Base-by-base conservation (phyloP, 2,888 invertebrate genomes). In the Tetrapedia diversipes region DNA sequence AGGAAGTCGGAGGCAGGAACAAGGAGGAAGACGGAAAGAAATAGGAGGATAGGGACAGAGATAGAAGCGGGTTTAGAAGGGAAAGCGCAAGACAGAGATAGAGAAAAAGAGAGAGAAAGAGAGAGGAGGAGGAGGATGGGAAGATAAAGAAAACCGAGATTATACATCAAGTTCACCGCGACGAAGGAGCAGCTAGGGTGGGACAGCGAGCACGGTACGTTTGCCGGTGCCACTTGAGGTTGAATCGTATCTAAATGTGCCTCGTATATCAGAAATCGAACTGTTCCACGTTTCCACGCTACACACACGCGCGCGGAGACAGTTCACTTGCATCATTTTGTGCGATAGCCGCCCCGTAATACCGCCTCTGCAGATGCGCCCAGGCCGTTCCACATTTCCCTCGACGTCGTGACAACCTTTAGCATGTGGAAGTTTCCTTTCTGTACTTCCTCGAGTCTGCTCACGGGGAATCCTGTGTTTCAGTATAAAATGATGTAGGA, bases 181-280 rank as follows among this genome's bases (percentile, higher is more conserved):
- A 76, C 57, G 57, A 68, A 32, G 60, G 49, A 45, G 56, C 47
- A 54, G n/a, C n/a, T n/a, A n/a, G 37, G 37, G 8, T 53, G 63
- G 43, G 60, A 56, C 68, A 49, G 59, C 64, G 14, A 14, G 8
- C 34, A 19, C 2, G 59, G 49, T 59, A 60, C 68, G 79, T 80
- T n/a, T 64, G 72, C 70, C 77, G 73, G 76, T 77, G 75, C 78
- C 77, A 77, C 78, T 81, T 75, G 84, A 59, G 72, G 74, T 61
- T 65, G 81, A 83, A 81, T 84, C 80, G 79, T 83, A 84, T 84
- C 81, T 81, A 84, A 83, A 83, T 81, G 83, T 69, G 77, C 51
- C 83, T 78, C 84, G 81, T 83, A 79, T 84, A 84, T 83, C 81
- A 84, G 78, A 84, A 81, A 83, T 83, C 81, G 81, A 84, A 78